Evolutionary conservation across 2,888 invertebrate genomes (phyloP).

Genomic region (Ornithoptera alexandrae): DNA sequence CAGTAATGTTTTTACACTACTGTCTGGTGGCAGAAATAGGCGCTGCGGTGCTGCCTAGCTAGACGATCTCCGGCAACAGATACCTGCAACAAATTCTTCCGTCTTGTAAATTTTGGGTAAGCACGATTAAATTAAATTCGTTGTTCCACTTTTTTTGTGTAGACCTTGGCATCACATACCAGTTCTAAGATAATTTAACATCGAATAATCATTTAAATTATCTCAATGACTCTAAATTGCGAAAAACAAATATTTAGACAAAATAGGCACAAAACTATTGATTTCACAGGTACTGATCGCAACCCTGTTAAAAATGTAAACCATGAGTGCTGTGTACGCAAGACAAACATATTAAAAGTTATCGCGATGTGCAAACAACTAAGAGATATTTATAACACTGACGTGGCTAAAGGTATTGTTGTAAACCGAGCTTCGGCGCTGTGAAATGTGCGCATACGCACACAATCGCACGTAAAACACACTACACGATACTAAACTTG

Average conservation of each 20-base stretch:
- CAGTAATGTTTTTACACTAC: too few relatives aligned
- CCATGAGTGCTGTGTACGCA: conserved; percentile 22
- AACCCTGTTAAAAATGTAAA: conserved; percentile 19
- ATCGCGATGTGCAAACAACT: conserved; percentile 35
- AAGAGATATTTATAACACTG: conserved; percentile 37
- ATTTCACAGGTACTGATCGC: not conserved
- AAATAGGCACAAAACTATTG: not conserved
- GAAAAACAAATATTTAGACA: not conserved
- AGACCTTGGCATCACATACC: not conserved
- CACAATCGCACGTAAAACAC: conserved; percentile 15
- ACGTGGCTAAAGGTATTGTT: conserved; percentile 31
- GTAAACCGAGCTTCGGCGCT: conserved; percentile 30
- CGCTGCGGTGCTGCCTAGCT: too few relatives aligned
- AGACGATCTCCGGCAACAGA: too few relatives aligned
- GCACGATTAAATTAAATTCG: not conserved
- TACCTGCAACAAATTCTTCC: too few relatives aligned
- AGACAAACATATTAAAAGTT: conserved; percentile 33
- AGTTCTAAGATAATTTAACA: conserved; percentile 1
- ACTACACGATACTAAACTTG: conserved; percentile 16
- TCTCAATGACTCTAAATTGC: not conserved
- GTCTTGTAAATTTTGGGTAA: not conserved
- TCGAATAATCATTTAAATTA: not conserved
- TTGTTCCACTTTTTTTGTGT: conserved; percentile 1
- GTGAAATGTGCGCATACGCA: conserved; percentile 16
- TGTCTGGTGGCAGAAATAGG: too few relatives aligned